These are phyloP conservation scores for Sipha flava DNA, from an alignment of 1,140 invertebrate species.

Conservation along the genomic window DNA sequence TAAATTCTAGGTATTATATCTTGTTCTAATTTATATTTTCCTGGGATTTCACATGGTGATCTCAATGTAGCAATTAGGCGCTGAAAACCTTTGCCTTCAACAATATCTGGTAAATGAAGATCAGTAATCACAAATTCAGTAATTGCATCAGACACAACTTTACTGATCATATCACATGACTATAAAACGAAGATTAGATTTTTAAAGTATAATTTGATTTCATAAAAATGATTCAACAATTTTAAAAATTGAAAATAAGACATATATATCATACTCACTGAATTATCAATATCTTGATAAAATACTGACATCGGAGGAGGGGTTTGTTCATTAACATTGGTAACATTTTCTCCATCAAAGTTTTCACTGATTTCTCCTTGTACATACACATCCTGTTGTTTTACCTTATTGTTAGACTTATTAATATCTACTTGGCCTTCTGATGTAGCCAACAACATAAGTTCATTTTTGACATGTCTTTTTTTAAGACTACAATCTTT, in stretches of 20 bases:
- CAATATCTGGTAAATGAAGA: conserved; percentile 47
- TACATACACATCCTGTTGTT: conserved; percentile 8
- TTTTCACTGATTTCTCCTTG: conserved; percentile 8
- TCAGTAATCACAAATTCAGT: conserved; percentile 48
- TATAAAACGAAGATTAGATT: not conserved
- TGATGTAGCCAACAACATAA: conserved; percentile 13
- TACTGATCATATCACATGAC: not conserved
- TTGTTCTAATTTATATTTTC: conserved; percentile 47
- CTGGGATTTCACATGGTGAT: conserved; percentile 50
- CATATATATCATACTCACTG: not conserved
- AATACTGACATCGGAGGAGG: not conserved
- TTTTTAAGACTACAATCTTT: conserved; percentile 13
- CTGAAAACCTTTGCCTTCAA: conserved; percentile 49
- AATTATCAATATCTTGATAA: conserved; percentile 18
- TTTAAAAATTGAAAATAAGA: not conserved
- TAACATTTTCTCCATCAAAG: not conserved
- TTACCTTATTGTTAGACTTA: not conserved
- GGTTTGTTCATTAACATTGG: not conserved
- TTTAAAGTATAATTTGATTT: not conserved
- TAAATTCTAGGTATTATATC: conserved; percentile 49
- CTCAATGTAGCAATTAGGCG: conserved; percentile 46
- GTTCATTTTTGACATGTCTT: conserved; percentile 10
- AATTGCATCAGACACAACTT: conserved; percentile 43
- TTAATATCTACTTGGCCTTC: conserved; percentile 22
- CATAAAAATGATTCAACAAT: not conserved